Base-by-base conservation (phyloP, 1,140 invertebrate species). In the Tetragonula clypearis region DNA sequence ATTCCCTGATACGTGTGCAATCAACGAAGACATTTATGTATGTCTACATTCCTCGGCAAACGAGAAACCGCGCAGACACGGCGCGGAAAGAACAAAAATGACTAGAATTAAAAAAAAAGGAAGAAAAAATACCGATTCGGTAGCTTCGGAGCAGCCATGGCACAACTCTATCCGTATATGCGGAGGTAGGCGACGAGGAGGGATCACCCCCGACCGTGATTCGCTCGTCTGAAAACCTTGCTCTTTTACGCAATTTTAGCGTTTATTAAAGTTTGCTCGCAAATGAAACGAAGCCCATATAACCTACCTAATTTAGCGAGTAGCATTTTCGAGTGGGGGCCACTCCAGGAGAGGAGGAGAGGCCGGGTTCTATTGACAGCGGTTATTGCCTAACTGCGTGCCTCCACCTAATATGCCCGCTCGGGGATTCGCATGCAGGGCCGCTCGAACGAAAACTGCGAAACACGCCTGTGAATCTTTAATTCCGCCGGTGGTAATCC, bases 191-290 rank as follows among this genome's bases (percentile, higher is more conserved):
- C 78, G 88, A 75, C 88, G 87, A 87, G 78, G 85, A 86, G 88
- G 87, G 79, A 90, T 90, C 88, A 90, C 74, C 79, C 69, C 88
- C 88, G 90, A 90, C 90, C 88, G 90, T 92, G 93, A 94, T 93
- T 93, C 93, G 87, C 90, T 92, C 92, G 94, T 95, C 94, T 95
- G 94, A 95, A 95, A 95, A 95, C 92, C 94, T 95, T 94, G 94
- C 94, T 95, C 94, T 95, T 95, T 95, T 95, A 95, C 94, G 94
- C 94, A 95, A 95, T 95, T 95, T 94, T 93, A 94, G 93, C 94
- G 94, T 94, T 95, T 95, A 95, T 95, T 95, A 95, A 95, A 95
- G 94, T 95, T 95, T 95, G 94, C 94, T 95, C 94, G 94, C 94
- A 94, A 95, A 95, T 95, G 94, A 95, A 95, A 95, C 94, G 94